These are phyloP conservation scores for Todiramphus chloris DNA, from an alignment of 2,113 vertebrate genomes.

Conservation along the genomic window DNA sequence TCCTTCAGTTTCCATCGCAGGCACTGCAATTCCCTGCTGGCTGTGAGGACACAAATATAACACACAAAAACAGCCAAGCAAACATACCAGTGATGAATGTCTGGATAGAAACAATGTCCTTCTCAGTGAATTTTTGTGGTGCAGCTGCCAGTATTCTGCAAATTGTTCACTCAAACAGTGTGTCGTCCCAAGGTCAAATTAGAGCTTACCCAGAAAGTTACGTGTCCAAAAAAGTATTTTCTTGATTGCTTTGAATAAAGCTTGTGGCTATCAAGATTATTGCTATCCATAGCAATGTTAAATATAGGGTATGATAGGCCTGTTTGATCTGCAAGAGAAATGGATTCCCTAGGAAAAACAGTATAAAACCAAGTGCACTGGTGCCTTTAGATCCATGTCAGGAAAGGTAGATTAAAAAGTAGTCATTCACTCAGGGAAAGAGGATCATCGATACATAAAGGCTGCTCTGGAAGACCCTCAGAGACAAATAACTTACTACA, in stretches of 20 bases:
- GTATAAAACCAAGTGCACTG: not conserved
- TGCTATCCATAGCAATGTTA: not conserved
- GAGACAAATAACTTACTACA: not conserved
- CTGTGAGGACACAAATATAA: not conserved
- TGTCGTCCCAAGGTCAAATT: conserved; percentile 6
- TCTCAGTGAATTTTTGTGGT: conserved; percentile 15
- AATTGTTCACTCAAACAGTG: conserved; percentile 2
- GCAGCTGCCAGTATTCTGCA: conserved; percentile 18
- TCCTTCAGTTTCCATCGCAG: conserved; percentile 1
- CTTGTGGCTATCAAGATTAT: not conserved
- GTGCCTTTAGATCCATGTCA: not conserved
- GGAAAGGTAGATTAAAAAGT: not conserved
- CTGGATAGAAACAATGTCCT: conserved; percentile 14
- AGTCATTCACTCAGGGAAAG: not conserved
- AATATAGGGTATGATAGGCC: not conserved
- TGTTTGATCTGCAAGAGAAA: not conserved
- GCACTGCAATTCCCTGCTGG: not conserved
- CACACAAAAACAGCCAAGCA: conserved; percentile 48
- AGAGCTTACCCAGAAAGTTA: conserved; percentile 16
- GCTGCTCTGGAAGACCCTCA: not conserved
- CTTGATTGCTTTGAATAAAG: not conserved
- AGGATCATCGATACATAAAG: not conserved
- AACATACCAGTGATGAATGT: conserved; percentile 10
- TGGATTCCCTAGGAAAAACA: not conserved
- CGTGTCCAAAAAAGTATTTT: not conserved